Evolutionary conservation across 2,888 invertebrate species (phyloP).

Genomic region (Ormyrus labotus): DNA sequence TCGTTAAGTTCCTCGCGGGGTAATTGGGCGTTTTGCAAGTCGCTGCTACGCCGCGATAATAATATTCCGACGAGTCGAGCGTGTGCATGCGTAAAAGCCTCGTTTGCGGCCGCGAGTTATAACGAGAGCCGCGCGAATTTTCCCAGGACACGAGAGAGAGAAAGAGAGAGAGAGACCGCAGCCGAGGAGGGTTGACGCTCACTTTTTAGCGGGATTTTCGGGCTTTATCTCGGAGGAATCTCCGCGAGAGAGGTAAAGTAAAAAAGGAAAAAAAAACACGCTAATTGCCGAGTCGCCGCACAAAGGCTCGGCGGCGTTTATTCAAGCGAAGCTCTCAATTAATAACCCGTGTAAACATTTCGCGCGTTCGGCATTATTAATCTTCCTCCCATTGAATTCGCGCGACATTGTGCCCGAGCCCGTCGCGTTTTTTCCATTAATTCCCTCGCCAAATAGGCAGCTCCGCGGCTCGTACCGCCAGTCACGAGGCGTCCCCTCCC

Average conservation of each 20-base stretch:
- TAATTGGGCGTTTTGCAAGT: constrained; percentile 50
- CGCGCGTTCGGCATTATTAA: constrained; percentile 36
- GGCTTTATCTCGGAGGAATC: background rate
- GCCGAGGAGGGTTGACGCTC: background rate
- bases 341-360: constrained; percentile 38
- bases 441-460: background rate
- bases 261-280: constrained; percentile 1
- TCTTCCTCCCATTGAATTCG: constrained; percentile 10
- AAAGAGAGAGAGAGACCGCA: constrained; percentile 29
- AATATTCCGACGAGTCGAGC: constrained; percentile 12
- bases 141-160: constrained; percentile 40
- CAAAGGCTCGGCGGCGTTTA: background rate
- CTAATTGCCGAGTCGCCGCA: background rate
- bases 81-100: constrained; percentile 19
- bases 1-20: constrained; percentile 42
- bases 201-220: constrained; percentile 39
- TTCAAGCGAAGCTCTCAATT: constrained; percentile 32
- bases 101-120: constrained; percentile 31
- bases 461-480: background rate
- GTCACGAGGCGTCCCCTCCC: background rate
- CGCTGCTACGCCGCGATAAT: constrained; percentile 14
- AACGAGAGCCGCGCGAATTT: constrained; percentile 45
- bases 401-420: constrained; percentile 31
- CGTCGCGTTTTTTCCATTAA: constrained; percentile 28
- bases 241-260: background rate